A percentile compares a stretch with the other conserved stretches of the same genome.
Evolutionary conservation across 2,797 vertebrate species (phyloP).

Genomic region (Coluber constrictor): DNA sequence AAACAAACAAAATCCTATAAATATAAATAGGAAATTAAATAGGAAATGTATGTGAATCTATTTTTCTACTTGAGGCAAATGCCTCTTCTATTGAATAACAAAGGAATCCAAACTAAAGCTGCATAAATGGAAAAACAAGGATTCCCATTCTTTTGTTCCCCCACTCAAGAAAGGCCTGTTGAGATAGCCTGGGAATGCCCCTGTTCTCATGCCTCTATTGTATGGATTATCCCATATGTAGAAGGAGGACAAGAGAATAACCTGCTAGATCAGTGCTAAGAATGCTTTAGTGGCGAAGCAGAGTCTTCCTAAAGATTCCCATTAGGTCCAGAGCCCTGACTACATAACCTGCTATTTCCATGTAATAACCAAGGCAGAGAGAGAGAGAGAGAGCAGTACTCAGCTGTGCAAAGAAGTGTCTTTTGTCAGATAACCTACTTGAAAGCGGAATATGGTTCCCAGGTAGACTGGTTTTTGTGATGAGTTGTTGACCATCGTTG

Average conservation of each 20-base stretch:
- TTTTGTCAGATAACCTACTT: not conserved
- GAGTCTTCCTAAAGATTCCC: not conserved
- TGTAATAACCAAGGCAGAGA: not conserved
- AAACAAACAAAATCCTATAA: constrained; percentile 9
- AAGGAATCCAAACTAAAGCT: not conserved
- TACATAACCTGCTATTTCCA: not conserved
- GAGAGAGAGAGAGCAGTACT: not conserved
- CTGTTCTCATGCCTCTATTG: not conserved
- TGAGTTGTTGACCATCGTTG: not conserved
- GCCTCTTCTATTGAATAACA: not conserved
- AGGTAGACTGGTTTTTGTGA: not conserved
- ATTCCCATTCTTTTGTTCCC: not conserved
- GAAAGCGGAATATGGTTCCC: not conserved
- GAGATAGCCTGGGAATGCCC: not conserved
- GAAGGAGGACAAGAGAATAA: not conserved
- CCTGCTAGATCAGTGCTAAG: not conserved
- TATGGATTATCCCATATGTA: not conserved
- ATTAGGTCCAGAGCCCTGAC: not conserved
- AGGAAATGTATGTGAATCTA: not conserved
- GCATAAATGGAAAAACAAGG: not conserved
- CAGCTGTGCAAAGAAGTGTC: not conserved
- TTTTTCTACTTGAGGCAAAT: not conserved
- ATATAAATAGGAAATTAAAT: not conserved
- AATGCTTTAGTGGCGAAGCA: not conserved
- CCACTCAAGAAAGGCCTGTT: not conserved